These are phyloP conservation scores for Cyanoderma ruficeps DNA, from an alignment of 2,113 vertebrate species.

Conservation along the genomic window DNA sequence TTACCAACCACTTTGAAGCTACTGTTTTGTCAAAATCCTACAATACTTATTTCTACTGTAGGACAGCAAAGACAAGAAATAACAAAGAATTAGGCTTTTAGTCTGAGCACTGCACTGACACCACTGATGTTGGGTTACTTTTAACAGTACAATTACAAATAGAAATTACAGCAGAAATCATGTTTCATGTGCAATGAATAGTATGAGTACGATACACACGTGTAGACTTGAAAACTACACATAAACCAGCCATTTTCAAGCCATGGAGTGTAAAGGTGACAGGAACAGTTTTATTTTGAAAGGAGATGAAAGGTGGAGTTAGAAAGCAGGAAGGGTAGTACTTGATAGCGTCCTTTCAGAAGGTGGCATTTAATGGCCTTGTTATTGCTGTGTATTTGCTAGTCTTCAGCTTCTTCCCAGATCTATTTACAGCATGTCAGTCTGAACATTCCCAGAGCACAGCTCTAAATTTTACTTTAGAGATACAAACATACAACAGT, in stretches of 20 bases:
- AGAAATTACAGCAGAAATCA: background rate
- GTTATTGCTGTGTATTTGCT: slow-evolving; percentile 57
- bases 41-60: background rate
- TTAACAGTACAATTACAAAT: slow-evolving; percentile 19
- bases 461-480: slow-evolving; percentile 66
- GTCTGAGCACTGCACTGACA: slow-evolving; percentile 23
- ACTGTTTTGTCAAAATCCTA: background rate
- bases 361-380: slow-evolving; percentile 61
- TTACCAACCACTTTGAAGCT: background rate
- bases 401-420: slow-evolving; percentile 43
- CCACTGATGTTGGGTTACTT: background rate
- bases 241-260: background rate
- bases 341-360: slow-evolving; percentile 73
- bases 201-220: background rate
- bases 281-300: background rate
- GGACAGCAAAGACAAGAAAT: background rate
- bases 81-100: background rate
- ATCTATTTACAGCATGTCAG: slow-evolving; percentile 61
- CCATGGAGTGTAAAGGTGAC: background rate
- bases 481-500: slow-evolving; percentile 71
- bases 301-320: background rate
- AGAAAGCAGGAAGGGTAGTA: slow-evolving; percentile 31
- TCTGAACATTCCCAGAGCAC: slow-evolving; percentile 71
- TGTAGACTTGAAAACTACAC: background rate
- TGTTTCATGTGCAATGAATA: background rate